Base-by-base conservation (phyloP, 2,113 vertebrate genomes). In the Emydura subglobosa region DNA sequence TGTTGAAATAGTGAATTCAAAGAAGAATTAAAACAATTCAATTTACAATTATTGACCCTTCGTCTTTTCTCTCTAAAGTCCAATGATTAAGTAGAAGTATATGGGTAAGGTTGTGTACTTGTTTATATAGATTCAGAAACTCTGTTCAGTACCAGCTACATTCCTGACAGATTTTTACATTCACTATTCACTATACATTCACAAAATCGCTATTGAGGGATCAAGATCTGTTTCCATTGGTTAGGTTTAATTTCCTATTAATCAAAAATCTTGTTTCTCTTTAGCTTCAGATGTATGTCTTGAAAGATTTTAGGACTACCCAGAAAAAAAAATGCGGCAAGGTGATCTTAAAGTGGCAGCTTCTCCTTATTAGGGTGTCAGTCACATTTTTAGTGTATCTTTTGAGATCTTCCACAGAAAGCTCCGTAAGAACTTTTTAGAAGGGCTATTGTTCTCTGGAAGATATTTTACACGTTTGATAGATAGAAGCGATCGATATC, bases 181-280 rank as follows among this genome's bases (percentile, higher is more conserved):
- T 87, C 5, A 39, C 39, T 39, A 39, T 39, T 39, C 39, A 39
- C 39, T 39, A 39, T 39, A 39, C 39, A 39, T 39, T 39, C 39
- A 39, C 39, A 92, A 78, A n/a, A 29, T 51, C 2, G 0, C 55
- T 54, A 65, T 87, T 85, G 90, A 85, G 74, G 94, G 95, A 76
- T 88, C 93, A 88, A 82, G 83, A 83, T 57, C 9, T 1, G 80
- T 92, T 93, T 86, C 83, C 0, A 0, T 94, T 92, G 94, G 82
- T 24, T 57, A 83, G 95, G 91, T 95, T 91, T 93, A 92, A 93
- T 92, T 93, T 76, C 95, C 94, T 89, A 92, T 95, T 91, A 93
- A 94, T 89, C 11, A 92, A 88, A 96, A 87, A 78, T 74, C 21
- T 81, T 44, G n/a, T 87, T 65, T 93, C 90, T 31, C 49, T 84